These are phyloP conservation scores for Rattus rattus DNA, from an alignment of 2,113 vertebrate genomes.

Conservation along the genomic window DNA sequence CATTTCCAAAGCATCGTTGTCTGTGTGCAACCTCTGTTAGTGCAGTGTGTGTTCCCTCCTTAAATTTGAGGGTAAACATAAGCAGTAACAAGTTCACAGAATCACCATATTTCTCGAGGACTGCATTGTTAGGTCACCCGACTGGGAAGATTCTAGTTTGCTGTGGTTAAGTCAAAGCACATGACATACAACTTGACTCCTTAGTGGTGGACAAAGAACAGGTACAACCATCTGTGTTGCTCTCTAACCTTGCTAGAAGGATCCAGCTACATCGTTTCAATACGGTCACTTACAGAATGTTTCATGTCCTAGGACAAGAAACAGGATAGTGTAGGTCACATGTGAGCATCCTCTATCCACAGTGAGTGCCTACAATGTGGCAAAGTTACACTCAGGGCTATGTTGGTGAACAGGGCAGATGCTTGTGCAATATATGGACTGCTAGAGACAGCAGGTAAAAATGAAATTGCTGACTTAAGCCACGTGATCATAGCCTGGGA, in stretches of 20 bases:
- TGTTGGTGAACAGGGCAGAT: background rate
- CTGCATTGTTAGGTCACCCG: background rate
- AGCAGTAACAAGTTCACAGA: background rate
- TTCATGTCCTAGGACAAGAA: background rate
- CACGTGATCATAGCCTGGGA: background rate
- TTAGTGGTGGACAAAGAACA: background rate
- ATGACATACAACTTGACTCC: background rate
- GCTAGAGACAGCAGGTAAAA: no score
- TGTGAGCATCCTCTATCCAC: no score
- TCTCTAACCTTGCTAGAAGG: background rate
- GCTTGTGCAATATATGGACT: background rate
- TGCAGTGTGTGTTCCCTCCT: background rate
- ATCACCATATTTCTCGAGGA: background rate
- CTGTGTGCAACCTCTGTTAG: slow-evolving; percentile 66
- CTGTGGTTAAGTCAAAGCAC: background rate
- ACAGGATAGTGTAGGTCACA: background rate
- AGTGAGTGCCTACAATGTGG: background rate
- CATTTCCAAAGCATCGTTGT: slow-evolving; percentile 56
- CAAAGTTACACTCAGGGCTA: background rate
- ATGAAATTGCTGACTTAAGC: background rate
- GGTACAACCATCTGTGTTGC: background rate
- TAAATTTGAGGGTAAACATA: slow-evolving; percentile 19
- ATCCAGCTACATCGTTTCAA: background rate
- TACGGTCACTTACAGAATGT: background rate
- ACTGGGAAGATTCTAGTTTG: background rate